Evolutionary conservation across 2,888 invertebrate genomes (phyloP).

Genomic region (Meteorus colon): DNA sequence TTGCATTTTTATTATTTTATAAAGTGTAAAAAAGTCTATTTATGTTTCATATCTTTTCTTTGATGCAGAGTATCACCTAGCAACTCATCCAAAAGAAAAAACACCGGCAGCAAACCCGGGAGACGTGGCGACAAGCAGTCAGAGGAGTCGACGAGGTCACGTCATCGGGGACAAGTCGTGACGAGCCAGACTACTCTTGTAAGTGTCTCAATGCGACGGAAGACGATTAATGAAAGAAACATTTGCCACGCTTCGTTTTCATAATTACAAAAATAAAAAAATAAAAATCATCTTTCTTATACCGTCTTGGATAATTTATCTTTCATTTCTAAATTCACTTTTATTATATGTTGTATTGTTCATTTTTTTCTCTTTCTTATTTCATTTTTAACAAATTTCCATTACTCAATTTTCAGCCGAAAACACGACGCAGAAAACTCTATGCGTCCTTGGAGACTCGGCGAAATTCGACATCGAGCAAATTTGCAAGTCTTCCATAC

Average conservation of each 20-base stretch:
- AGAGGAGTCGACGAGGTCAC: conserved; percentile 61
- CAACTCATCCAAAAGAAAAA: conserved; percentile 79
- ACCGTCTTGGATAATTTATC: conserved; percentile 6
- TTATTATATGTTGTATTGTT: neutral
- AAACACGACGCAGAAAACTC: conserved; percentile 84
- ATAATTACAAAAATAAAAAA: conserved; percentile 14
- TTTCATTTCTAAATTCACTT: neutral
- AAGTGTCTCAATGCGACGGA: conserved; percentile 69
- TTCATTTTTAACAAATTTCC: neutral
- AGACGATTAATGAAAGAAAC: neutral
- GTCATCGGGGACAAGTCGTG: conserved; percentile 69
- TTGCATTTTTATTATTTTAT: neutral
- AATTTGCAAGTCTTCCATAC: conserved; percentile 82
- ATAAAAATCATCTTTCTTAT: conserved; percentile 12
- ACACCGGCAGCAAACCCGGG: conserved; percentile 53
- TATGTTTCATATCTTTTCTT: conserved; percentile 18
- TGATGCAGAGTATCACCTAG: conserved; percentile 81
- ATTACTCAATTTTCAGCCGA: conserved; percentile 77
- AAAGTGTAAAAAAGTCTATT: neutral
- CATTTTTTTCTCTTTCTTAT: neutral
- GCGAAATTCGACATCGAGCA: conserved; percentile 72
- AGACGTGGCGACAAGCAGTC: conserved; percentile 37
- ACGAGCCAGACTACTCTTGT: conserved; percentile 88
- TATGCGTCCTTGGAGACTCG: conserved; percentile 76
- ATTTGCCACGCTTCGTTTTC: neutral